Conservation (phyloP, 2,113 vertebrate species). For the Pelvicachromis taeniatus region DNA sequence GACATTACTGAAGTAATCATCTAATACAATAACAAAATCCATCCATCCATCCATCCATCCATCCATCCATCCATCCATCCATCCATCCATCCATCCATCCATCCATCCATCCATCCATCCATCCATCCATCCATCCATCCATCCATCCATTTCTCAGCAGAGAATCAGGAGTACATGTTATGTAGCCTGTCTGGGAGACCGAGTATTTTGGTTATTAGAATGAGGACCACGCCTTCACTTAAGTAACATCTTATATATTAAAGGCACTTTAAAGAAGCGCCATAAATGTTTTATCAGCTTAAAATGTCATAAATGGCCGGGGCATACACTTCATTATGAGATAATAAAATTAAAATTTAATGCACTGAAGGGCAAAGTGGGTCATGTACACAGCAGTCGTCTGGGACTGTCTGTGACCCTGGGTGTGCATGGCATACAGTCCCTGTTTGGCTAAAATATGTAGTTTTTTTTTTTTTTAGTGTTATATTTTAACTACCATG, state of each 20-base stretch:
- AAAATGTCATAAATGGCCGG: conserved; percentile 31
- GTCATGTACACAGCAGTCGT: conserved; percentile 21
- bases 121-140: too few species aligned
- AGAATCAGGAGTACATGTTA: background rate
- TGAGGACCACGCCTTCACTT: conserved; percentile 17
- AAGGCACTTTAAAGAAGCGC: conserved; percentile 6
- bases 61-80: too few species aligned
- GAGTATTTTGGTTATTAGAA: conserved; percentile 2
- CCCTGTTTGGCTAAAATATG: background rate
- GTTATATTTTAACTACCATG: background rate
- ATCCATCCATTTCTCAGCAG: background rate
- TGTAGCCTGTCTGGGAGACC: background rate
- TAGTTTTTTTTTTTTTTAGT: background rate
- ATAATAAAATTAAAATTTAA: conserved; percentile 46
- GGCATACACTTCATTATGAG: conserved; percentile 20
- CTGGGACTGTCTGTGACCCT: conserved; percentile 4
- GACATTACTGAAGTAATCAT: conserved; percentile 6
- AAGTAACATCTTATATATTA: background rate
- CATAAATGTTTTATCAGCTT: conserved; percentile 52
- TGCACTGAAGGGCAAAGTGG: conserved; percentile 28
- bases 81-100: too few species aligned
- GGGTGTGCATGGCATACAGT: background rate
- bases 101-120: too few species aligned
- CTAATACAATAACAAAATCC: background rate
- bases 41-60: too few species aligned